These are phyloP conservation scores for Saccostrea glomerata DNA, from an alignment of 1,140 invertebrate species.

Conservation along the genomic window DNA sequence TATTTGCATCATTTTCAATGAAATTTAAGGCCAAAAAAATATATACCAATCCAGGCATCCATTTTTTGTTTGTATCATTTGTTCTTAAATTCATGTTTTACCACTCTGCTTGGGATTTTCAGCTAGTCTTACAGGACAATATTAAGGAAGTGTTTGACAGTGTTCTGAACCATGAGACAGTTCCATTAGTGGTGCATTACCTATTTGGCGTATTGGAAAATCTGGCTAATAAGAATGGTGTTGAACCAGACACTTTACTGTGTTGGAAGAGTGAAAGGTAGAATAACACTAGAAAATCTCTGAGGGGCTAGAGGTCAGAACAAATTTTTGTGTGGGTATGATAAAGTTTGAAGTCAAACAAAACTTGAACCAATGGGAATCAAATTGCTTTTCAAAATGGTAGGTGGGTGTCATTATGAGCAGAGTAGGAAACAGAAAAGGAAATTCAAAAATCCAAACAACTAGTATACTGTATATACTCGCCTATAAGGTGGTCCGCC, in stretches of 20 bases:
- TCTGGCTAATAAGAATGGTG: constrained; percentile 44
- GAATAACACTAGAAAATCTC: constrained; percentile 19
- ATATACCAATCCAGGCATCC: no score
- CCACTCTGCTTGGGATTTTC: constrained; percentile 31
- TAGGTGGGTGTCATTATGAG: no score
- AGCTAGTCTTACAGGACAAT: constrained; percentile 50
- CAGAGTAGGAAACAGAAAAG: no score
- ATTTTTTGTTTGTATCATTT: background rate
- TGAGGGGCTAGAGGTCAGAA: background rate
- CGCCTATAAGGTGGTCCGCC: no score
- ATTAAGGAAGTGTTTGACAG: constrained; percentile 49
- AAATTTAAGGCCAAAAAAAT: no score
- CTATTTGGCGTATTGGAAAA: constrained; percentile 48
- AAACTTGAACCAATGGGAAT: no score
- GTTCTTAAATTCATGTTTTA: background rate
- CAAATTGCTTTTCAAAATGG: no score
- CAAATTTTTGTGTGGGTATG: constrained; percentile 9
- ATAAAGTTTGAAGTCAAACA: background rate
- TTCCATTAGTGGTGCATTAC: constrained; percentile 46
- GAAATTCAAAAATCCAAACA: no score
- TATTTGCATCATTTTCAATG: no score
- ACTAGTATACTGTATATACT: no score
- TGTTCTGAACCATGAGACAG: constrained; percentile 40
- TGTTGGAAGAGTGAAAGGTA: constrained; percentile 56
- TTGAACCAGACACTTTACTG: constrained; percentile 48